phyloP scores from a whole-genome alignment of 2,113 vertebrate species.

The Thermophis baileyi region DNA sequence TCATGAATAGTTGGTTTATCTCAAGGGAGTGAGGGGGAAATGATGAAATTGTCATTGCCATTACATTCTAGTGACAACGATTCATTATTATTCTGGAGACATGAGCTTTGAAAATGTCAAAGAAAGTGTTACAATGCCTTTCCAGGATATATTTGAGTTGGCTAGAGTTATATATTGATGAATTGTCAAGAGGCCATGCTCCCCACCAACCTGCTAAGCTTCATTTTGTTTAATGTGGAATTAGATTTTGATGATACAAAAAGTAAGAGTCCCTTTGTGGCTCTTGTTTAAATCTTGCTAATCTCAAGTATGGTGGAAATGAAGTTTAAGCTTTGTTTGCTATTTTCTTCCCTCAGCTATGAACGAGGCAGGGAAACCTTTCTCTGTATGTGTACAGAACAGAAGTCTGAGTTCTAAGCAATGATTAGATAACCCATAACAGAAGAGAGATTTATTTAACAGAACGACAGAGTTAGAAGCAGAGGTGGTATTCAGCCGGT shows the following conservation, averaged over 20 bases:
- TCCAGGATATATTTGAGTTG: constrained; percentile 45
- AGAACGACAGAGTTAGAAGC: no score
- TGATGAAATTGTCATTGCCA: constrained; percentile 35
- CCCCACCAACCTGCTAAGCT: constrained; percentile 29
- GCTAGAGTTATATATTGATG: constrained; percentile 27
- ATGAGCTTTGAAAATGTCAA: constrained; percentile 68
- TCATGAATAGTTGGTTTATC: constrained; percentile 12
- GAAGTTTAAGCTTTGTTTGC: not conserved
- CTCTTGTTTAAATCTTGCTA: constrained; percentile 12
- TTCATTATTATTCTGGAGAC: constrained; percentile 55
- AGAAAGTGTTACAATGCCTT: constrained; percentile 47
- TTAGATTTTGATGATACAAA: not conserved
- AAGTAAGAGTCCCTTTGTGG: not conserved
- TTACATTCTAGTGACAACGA: constrained; percentile 53
- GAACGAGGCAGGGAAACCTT: not conserved
- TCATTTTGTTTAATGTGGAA: constrained; percentile 30
- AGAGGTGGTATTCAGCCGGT: no score
- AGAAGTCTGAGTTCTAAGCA: not conserved
- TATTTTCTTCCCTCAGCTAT: not conserved
- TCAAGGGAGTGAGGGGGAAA: not conserved
- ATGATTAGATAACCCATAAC: not conserved
- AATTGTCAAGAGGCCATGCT: constrained; percentile 34
- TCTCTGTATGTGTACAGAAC: not conserved
- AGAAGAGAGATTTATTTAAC: not conserved
- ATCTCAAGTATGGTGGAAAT: not conserved